Evolutionary conservation across 2,113 vertebrate genomes (phyloP), one percentile per base, ranked within the genome.

Genomic region (Notechis scutatus): DNA sequence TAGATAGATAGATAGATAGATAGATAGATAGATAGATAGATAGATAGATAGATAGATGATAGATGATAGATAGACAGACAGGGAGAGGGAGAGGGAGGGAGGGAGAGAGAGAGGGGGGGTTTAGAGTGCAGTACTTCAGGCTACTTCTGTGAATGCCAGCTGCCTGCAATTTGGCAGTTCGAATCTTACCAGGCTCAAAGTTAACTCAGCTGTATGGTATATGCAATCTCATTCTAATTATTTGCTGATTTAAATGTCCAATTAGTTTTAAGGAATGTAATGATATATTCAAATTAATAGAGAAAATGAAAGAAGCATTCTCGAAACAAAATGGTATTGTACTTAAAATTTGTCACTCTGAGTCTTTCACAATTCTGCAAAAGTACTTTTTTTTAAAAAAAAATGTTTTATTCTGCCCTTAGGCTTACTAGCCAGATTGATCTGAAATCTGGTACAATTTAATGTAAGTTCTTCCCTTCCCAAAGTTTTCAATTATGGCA

Each of bases 211-310:
- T 50, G 47, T 50, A 9, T 50, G 47, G 47, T 50, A 50, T 12
- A 93, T 87, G 89, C 94, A 93, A 85, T 64, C 88, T 95, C 94
- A 94, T 96, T 94, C 92, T 92, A 95, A 88, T 92, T 95, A 96
- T 96, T 89, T 96, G 91, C 95, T 94, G 94, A 91, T 86, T 95
- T 90, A 55, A 95, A 93, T 92, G 55, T 92, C 85, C 94, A 96
- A 94, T 96, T 95, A 95, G 74, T 56, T 92, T 94, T 50, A 14
- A 45, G 92, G 74, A 87, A 94, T 94, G 94, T 94, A 91, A 24
- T 50, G 74, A 23, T 86, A 42, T 95, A 95, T 39, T 91, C 91
- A 95, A 96, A 92, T 92, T 93, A 50, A 56, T 0, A 29, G 96
- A 92, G 47, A 23, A 61, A 94, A 92, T 94, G 34, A 92, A 88